Conservation (phyloP, 2,888 invertebrate genomes). For the Clunio marinus region DNA sequence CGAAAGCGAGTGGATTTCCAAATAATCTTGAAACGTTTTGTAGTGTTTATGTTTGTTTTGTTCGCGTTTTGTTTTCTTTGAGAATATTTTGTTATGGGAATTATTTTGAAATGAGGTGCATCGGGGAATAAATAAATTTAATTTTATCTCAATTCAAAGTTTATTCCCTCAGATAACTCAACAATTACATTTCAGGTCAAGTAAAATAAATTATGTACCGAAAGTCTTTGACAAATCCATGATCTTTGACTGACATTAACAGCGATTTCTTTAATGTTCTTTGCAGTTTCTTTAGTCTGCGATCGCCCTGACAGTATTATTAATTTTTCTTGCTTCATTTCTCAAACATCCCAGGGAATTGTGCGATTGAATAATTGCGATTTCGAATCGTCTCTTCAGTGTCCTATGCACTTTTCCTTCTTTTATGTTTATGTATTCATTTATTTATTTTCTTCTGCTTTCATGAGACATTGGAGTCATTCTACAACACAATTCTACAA, state of each 20-base stretch:
- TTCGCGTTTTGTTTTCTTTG: conserved; percentile 14
- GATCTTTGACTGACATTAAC: conserved; percentile 19
- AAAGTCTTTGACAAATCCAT: too few species aligned
- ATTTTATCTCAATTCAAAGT: too few species aligned
- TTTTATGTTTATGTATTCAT: background rate
- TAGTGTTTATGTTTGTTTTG: conserved; percentile 22
- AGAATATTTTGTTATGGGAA: background rate
- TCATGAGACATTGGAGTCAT: too few species aligned
- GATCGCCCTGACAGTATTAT: conserved; percentile 13
- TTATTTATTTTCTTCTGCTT: too few species aligned
- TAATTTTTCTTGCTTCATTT: conserved; percentile 15
- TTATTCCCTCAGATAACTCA: too few species aligned
- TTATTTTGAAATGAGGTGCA: background rate
- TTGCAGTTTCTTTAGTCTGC: conserved; percentile 11
- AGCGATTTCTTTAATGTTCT: conserved; percentile 4
- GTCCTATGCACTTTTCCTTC: background rate
- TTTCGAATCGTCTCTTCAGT: background rate
- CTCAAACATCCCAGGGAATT: background rate
- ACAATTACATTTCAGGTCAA: too few species aligned
- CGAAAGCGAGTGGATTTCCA: background rate
- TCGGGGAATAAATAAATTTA: too few species aligned
- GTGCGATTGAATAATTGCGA: conserved; percentile 18
- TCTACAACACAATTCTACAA: too few species aligned
- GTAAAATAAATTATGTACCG: too few species aligned
- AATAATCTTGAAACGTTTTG: conserved; percentile 13